These are phyloP conservation scores for Lepidochrysops patricia DNA, from an alignment of 2,888 invertebrate genomes.

Conservation along the genomic window DNA sequence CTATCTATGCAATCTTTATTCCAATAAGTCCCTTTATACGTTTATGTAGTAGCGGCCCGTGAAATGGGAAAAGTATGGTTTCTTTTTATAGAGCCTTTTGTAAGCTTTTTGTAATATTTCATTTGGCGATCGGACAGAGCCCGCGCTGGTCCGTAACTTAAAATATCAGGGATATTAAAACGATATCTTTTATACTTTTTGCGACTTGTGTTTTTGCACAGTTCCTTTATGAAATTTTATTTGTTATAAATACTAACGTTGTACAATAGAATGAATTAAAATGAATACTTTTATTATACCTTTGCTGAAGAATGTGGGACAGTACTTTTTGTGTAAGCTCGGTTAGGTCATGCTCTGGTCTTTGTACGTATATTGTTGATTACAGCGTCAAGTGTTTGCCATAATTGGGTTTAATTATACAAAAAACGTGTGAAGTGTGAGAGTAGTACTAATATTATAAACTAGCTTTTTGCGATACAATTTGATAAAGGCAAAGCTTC, in stretches of 20 bases:
- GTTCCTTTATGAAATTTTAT: slow-evolving; percentile 15
- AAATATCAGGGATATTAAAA: slow-evolving; percentile 22
- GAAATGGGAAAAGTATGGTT: slow-evolving; percentile 20
- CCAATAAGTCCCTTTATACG: slow-evolving; percentile 22
- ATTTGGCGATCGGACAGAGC: slow-evolving; percentile 19
- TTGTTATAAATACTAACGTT: slow-evolving; percentile 14
- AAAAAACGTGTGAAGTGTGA: not conserved
- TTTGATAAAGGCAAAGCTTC: no score
- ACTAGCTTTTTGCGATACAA: no score
- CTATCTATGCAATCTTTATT: slow-evolving; percentile 19
- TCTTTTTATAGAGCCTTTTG: slow-evolving; percentile 23
- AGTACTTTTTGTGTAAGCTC: slow-evolving; percentile 5
- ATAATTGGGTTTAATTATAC: not conserved
- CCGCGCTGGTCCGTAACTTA: slow-evolving; percentile 19
- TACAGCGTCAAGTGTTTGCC: not conserved
- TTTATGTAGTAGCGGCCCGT: slow-evolving; percentile 21
- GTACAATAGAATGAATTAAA: slow-evolving; percentile 11
- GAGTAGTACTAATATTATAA: no score
- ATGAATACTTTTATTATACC: slow-evolving; percentile 14
- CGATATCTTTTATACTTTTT: slow-evolving; percentile 20
- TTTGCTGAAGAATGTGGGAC: slow-evolving; percentile 3
- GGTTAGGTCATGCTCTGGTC: not conserved
- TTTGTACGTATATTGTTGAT: not conserved
- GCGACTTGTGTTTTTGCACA: slow-evolving; percentile 16
- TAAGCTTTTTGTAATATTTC: slow-evolving; percentile 26